phyloP scores from a whole-genome alignment of 2,797 vertebrate species.

The Hyperoplus immaculatus region DNA sequence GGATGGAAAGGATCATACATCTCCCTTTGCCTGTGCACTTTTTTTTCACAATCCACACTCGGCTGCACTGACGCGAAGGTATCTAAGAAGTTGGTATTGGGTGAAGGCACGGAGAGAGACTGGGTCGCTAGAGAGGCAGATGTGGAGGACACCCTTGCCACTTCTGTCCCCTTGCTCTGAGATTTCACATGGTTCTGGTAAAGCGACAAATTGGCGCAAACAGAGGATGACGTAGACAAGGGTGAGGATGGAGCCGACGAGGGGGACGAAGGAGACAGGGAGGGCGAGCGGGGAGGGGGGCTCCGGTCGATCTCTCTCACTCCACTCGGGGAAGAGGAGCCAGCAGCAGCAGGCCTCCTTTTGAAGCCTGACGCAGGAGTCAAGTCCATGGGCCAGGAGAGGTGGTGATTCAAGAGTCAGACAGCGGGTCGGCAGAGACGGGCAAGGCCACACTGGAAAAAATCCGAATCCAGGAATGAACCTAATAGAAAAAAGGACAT shows the following conservation, averaged over 20 bases:
- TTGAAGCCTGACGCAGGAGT: slow-evolving; percentile 73
- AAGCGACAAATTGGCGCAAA: slow-evolving; percentile 56
- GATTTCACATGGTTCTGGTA: slow-evolving; percentile 71
- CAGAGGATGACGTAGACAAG: slow-evolving; percentile 77
- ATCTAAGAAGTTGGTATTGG: slow-evolving; percentile 39
- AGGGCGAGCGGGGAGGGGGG: slow-evolving; percentile 73
- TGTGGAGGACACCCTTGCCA: slow-evolving; percentile 79
- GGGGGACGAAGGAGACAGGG: slow-evolving; percentile 78
- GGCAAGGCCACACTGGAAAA: slow-evolving; percentile 27
- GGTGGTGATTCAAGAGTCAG: slow-evolving; percentile 33
- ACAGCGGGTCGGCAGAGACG: slow-evolving; percentile 2
- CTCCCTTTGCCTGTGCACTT: slow-evolving; percentile 73
- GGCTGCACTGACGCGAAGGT: slow-evolving; percentile 57
- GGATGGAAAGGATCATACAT: slow-evolving; percentile 93
- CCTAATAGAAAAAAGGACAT: slow-evolving; percentile 62
- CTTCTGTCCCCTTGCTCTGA: slow-evolving; percentile 49
- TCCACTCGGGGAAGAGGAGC: slow-evolving; percentile 63
- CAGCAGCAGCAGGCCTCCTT: slow-evolving; percentile 69
- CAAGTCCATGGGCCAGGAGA: slow-evolving; percentile 72
- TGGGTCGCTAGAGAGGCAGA: slow-evolving; percentile 68
- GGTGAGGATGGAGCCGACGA: slow-evolving; percentile 80
- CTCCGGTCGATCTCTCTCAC: slow-evolving; percentile 73
- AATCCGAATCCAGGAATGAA: slow-evolving; percentile 19
- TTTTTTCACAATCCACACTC: slow-evolving; percentile 54
- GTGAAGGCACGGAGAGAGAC: slow-evolving; percentile 40